Evolutionary conservation across 2,888 invertebrate species (phyloP), one percentile per base, ranked within the genome.

Genomic region (Platynereis dumerilii): DNA sequence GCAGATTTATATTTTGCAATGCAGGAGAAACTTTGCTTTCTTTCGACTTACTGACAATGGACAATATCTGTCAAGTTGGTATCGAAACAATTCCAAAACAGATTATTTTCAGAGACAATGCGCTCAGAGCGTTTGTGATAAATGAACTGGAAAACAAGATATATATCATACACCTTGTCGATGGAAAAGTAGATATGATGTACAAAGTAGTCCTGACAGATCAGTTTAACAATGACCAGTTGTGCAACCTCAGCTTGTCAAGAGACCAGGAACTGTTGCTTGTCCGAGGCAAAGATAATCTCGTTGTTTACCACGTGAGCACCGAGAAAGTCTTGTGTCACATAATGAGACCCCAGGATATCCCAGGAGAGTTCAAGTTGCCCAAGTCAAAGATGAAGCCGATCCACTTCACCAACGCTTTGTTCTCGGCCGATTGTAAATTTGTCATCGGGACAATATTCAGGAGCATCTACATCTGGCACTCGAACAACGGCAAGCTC

Each of bases 391-490:
- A 72, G 55, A 77, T 75, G 60, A 69, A 65, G 5, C 73, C 76
- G 22, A 63, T 76, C 27, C 52, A 62, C 7, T 83, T 78, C 69
- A 78, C 77, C 1, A 73, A 79, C 54, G 83, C 80, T 0, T 72
- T 75, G 22, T 80, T 83, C 67, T 78, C 79, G 0, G 67, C 74
- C 17, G 81, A 81, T 66, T 78, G 80, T 58, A 73, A 76, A 22
- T 76, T 69, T 62, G 76, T 83, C 24, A 73, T 82, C 20, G 80
- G 72, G 3, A 73, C 80, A 20, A 74, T 83, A n/a, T 81, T 83
- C 70, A 66, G 83, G 28, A 80, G 79, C 63, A 74, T 83, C 27
- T 82, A 80, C 63, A 67, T 84, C 20, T 83, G 82, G 82, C 71
- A 78, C 27, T 66, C 81, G 12, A 61, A 59, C 24, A 64, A 61